phyloP scores from a whole-genome alignment of 1,140 invertebrate species.

The Vanessa tameamea region DNA sequence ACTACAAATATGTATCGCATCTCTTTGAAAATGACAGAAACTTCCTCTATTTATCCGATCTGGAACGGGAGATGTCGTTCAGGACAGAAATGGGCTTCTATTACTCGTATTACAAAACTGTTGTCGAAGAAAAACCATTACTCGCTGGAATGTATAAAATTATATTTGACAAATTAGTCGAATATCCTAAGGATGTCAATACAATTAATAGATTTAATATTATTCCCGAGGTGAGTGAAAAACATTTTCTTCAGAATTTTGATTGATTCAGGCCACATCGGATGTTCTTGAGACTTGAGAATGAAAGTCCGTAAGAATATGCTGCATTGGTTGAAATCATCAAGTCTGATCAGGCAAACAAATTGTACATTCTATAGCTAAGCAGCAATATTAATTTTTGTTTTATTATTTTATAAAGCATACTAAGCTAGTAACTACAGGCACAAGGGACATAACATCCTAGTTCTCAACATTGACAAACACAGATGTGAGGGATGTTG shows the following conservation, averaged over 20 bases:
- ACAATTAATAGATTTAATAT: constrained; percentile 91
- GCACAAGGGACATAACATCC: too few species aligned
- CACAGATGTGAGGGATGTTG: too few species aligned
- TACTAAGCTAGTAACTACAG: too few species aligned
- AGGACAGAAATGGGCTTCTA: constrained; percentile 93
- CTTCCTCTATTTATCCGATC: constrained; percentile 90
- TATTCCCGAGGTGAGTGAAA: constrained; percentile 87
- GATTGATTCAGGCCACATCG: too few species aligned
- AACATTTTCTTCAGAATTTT: not conserved
- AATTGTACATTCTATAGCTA: too few species aligned
- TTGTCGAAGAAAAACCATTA: constrained; percentile 86
- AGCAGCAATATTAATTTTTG: too few species aligned
- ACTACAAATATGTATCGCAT: constrained; percentile 85
- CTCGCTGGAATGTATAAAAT: constrained; percentile 84
- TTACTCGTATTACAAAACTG: constrained; percentile 92
- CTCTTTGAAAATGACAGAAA: constrained; percentile 91
- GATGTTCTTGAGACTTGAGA: too few species aligned
- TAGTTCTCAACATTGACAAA: too few species aligned
- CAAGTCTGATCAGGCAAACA: too few species aligned
- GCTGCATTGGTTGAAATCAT: too few species aligned
- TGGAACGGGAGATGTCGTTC: constrained; percentile 91
- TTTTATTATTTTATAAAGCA: too few species aligned
- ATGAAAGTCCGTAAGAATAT: not conserved
- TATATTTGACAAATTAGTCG: constrained; percentile 88
- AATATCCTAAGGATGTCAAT: constrained; percentile 90